phyloP scores from a whole-genome alignment of 1,140 invertebrate genomes.

The Drosophila pruinosa region DNA sequence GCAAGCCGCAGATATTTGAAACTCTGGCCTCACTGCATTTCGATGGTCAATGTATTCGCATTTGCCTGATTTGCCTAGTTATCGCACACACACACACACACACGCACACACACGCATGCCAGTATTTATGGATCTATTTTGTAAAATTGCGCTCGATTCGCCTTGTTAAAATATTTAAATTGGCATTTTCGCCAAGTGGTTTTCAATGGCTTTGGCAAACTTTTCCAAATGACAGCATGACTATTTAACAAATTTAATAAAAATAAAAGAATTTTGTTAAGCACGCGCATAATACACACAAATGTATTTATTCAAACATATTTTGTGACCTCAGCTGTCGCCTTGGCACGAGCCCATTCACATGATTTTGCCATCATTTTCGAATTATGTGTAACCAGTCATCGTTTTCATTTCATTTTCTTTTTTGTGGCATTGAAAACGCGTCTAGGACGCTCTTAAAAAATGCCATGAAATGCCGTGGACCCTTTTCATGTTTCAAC shows the following conservation, averaged over 20 bases:
- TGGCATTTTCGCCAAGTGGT: background rate
- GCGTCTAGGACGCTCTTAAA: background rate
- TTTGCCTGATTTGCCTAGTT: slow-evolving; percentile 43
- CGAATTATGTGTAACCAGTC: slow-evolving; percentile 40
- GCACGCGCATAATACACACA: background rate
- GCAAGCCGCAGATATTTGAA: slow-evolving; percentile 35
- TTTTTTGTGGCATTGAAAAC: background rate
- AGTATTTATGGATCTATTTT: slow-evolving; percentile 5
- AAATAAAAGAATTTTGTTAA: background rate
- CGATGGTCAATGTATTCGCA: slow-evolving; percentile 2
- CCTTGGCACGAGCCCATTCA: slow-evolving; percentile 9
- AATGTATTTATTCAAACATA: background rate
- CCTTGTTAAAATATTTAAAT: slow-evolving; percentile 16
- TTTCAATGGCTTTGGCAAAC: background rate
- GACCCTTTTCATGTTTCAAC: slow-evolving; percentile 66
- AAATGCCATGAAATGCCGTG: background rate
- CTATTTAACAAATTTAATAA: background rate
- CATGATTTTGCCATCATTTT: slow-evolving; percentile 38
- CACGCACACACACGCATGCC: background rate
- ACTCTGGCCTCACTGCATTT: slow-evolving; percentile 22
- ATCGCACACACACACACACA: slow-evolving; percentile 1
- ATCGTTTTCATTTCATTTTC: slow-evolving; percentile 15
- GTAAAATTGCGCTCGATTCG: background rate
- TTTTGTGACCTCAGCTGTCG: slow-evolving; percentile 22
- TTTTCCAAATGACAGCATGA: background rate